Evolutionary conservation across 2,797 vertebrate genomes (phyloP), one percentile per base, ranked within the genome.

Genomic region (Hippopotamyrus pictus): DNA sequence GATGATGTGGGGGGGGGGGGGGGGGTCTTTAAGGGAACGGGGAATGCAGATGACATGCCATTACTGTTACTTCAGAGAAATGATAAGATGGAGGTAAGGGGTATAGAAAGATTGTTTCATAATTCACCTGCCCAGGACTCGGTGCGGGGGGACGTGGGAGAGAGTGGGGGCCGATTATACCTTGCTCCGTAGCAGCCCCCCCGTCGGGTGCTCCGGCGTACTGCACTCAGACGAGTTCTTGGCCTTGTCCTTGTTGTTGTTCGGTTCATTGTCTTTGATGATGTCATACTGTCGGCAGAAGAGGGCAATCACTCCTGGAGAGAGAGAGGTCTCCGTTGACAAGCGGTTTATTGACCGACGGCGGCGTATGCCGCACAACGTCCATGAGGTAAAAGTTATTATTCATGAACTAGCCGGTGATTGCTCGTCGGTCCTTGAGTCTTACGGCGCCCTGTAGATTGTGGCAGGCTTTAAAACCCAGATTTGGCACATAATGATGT

Each of bases 281-380:
- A 99, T 99, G 88, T 99, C 98, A 92, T 99, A 99, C 95, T 99
- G 98, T 65, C 98, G 97, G 93, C 98, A 99, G 93, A 99, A 99
- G 90, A 98, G 96, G 90, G 95, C 97, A 19, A 98, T 99, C 94
- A 99, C 98, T 89, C 98, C 98, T 99, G 90, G 54, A 85, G 62
- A 51, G 46, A 44, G 8, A 41, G 11, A 87, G 29, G 50, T 25
- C 29, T 76, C 37, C 17, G 69, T 76, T 76, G 73, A 76, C 73
- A 8, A 41, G 73, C 12, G 37, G 33, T 3, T 3, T 19, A 19
- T 19, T 41, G 69, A 76, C 17, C 19, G 69, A 41, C 37, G 73
- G 33, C 37, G 2, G 2, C 6, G 73, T 76, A 19, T 76, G 12
- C 14, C 73, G 3, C 17, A 2, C 12, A 17, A 19, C 14, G 6